phyloP scores from a whole-genome alignment of 2,888 invertebrate genomes.

The Conchocele bisecta region DNA sequence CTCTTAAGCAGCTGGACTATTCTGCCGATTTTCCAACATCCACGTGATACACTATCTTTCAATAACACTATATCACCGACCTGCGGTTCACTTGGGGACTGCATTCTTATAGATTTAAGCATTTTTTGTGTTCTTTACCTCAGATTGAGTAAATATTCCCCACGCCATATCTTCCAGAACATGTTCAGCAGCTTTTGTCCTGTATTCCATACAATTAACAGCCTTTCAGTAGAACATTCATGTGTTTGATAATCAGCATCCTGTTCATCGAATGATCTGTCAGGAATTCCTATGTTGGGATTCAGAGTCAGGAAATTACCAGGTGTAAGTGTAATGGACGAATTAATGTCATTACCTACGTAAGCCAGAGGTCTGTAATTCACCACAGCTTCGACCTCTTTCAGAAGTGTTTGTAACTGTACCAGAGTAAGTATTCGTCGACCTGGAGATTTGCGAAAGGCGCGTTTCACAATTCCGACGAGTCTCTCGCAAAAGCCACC shows the following conservation, averaged over 20 bases:
- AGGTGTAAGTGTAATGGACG: conserved; percentile 12
- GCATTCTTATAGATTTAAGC: conserved; percentile 1
- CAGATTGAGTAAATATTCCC: conserved; percentile 8
- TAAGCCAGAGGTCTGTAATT: conserved; percentile 26
- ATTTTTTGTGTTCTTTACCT: conserved; percentile 3
- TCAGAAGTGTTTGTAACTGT: conserved; percentile 8
- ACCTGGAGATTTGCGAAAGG: conserved; percentile 11
- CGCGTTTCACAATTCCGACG: conserved; percentile 14
- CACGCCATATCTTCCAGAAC: conserved; percentile 19
- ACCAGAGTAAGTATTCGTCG: not conserved
- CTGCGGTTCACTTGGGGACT: not conserved
- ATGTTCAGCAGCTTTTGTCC: conserved; percentile 15
- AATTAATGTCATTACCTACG: conserved; percentile 22
- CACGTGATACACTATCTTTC: conserved; percentile 13
- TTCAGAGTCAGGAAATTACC: conserved; percentile 22
- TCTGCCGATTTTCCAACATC: conserved; percentile 19
- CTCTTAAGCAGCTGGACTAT: not conserved
- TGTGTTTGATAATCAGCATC: conserved; percentile 2
- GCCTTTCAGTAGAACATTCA: conserved; percentile 1
- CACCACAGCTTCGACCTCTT: conserved; percentile 8
- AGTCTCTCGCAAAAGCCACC: conserved; percentile 17
- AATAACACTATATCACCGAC: conserved; percentile 1
- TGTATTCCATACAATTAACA: conserved; percentile 16
- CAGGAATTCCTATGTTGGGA: conserved; percentile 17
- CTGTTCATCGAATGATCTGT: conserved; percentile 6